These are phyloP conservation scores for Xerus inauris DNA, from an alignment of 2,113 vertebrate genomes.

Conservation along the genomic window DNA sequence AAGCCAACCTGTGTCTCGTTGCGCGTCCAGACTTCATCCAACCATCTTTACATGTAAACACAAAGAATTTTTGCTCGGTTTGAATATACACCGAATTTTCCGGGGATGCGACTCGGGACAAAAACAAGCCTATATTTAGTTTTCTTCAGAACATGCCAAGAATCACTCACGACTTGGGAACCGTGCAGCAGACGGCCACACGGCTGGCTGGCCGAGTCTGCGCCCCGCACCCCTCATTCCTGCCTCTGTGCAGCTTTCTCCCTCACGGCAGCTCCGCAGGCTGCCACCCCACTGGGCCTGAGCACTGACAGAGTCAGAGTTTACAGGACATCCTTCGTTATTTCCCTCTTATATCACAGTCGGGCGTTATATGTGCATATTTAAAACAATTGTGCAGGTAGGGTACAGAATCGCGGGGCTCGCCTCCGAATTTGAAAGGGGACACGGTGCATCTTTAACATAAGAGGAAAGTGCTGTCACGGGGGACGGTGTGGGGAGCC, in stretches of 20 bases:
- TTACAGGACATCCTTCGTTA: background rate
- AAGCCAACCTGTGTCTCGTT: too few species aligned
- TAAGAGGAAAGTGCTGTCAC: background rate
- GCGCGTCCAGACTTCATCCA: background rate
- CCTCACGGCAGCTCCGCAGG: rapidly evolving
- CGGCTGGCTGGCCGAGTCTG: background rate
- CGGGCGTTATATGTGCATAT: background rate
- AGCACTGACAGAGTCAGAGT: background rate
- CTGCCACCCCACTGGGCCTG: too few species aligned
- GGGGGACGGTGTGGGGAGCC: too few species aligned
- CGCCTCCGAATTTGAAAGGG: background rate
- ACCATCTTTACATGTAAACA: background rate
- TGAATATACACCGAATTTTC: background rate
- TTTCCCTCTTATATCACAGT: background rate
- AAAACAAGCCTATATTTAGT: background rate
- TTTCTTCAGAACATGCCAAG: background rate
- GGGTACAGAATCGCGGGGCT: background rate
- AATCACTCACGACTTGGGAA: background rate
- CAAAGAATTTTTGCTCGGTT: background rate
- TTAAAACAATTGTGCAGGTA: background rate
- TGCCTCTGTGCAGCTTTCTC: rapidly evolving
- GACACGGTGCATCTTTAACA: background rate
- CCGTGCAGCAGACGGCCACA: rapidly evolving
- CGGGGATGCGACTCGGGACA: background rate
- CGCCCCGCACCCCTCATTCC: rapidly evolving